Evolutionary conservation across 2,113 vertebrate genomes (phyloP), one percentile per base, ranked within the genome.

Genomic region (Leptosomus discolor): DNA sequence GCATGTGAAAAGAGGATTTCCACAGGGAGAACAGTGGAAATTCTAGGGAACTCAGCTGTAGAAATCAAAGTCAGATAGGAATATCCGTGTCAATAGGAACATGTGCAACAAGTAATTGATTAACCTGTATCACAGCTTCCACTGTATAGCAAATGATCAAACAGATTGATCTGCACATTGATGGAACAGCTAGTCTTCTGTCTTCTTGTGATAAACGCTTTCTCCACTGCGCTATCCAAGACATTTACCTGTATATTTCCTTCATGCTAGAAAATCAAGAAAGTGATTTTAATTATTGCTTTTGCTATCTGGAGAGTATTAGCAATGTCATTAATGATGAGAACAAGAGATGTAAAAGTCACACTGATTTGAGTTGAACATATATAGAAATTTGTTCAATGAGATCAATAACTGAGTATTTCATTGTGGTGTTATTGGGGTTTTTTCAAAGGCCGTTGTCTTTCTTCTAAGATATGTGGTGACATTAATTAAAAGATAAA

Each of bases 401-500:
- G 29, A 92, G 57, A 69, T 90, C 69, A 84, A 69, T 69, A 76
- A 71, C 48, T 71, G 8, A 37, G 3, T 32, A 54, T 75, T 57
- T 60, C 14, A 56, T 48, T 51, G 34, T 6, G 41, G 7, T 60
- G 36, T 19, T 70, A 23, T 15, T 29, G 23, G 20, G 19, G 8
- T 8, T 41, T 43, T 81, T 83, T 58, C n/a, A 19, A 74, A 85
- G n/a, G 20, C 24, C 18, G 2, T 54, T 94, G 37, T 79, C 71
- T 80, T 83, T 56, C 57, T 81, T 65, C 43, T 46, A n/a, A 96
- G 95, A 77, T 39, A 74, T 19, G 61, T n/a, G 65, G 48, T 48
- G 15, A 88, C 23, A 92, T 51, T 87, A 93, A 90, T 90, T 92
- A 85, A 68, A 91, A 95, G 88, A 32, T 87, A 58, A 95, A 94